Evolutionary conservation across 2,797 vertebrate species (phyloP).

Genomic region (Hypotaenidia okinawae): DNA sequence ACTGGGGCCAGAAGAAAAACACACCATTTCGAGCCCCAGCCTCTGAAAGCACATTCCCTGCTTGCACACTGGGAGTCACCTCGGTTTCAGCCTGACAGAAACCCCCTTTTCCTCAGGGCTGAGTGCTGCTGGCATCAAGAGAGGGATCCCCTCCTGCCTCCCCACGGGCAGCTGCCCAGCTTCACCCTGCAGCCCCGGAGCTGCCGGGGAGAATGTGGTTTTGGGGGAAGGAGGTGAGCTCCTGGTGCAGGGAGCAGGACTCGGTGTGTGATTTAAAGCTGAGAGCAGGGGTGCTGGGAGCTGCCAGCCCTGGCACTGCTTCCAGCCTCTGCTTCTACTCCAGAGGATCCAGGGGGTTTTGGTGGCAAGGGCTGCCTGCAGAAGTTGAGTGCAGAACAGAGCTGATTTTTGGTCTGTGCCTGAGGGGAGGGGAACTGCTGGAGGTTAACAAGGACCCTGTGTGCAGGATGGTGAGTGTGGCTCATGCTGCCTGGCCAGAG

Average conservation of each 20-base stretch:
- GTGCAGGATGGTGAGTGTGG: not conserved
- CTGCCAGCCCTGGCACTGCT: not conserved
- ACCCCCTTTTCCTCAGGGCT: not conserved
- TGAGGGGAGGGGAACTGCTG: not conserved
- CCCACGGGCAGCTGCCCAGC: constrained; percentile 16
- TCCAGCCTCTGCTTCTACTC: not conserved
- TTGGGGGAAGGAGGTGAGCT: too few relatives aligned
- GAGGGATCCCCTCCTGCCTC: not conserved
- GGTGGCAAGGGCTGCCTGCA: not conserved
- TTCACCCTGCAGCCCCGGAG: constrained; percentile 46
- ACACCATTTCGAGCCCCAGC: constrained; percentile 16
- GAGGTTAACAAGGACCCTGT: not conserved
- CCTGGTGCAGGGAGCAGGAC: not conserved
- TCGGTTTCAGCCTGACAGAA: constrained; percentile 35
- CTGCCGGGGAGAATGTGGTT: constrained; percentile 28
- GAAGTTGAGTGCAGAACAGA: not conserved
- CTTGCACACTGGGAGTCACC: constrained; percentile 43
- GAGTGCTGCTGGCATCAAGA: rapidly evolving
- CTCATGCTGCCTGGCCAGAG: rapidly evolving
- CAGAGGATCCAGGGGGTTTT: not conserved
- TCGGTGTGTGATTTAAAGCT: not conserved
- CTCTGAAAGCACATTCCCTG: constrained; percentile 19
- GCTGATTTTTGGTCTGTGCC: not conserved
- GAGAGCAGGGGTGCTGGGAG: not conserved
- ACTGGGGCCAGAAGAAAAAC: constrained; percentile 66